phyloP scores from a whole-genome alignment of 2,113 vertebrate genomes.

The Hydrolagus affinis region DNA sequence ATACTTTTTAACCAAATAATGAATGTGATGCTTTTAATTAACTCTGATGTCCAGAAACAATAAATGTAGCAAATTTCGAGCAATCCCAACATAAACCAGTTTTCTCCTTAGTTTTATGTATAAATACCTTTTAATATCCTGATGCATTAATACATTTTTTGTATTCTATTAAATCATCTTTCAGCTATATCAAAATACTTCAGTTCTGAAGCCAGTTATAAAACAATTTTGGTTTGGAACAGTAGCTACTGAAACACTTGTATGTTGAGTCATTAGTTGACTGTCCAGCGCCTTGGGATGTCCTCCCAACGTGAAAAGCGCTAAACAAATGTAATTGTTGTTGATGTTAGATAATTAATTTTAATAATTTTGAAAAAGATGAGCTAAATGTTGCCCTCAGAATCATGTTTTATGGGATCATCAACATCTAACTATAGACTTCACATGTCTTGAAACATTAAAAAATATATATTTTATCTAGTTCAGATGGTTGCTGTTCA shows the following conservation, averaged over 20 bases:
- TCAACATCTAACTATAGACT: not conserved
- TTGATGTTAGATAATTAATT: no score
- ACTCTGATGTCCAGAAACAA: not conserved
- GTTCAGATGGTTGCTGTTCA: not conserved
- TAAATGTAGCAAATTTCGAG: not conserved
- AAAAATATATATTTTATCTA: not conserved
- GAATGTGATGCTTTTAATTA: not conserved
- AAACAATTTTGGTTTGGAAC: not conserved
- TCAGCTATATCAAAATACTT: not conserved
- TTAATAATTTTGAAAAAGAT: not conserved
- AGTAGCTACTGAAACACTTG: not conserved
- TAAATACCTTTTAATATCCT: not conserved
- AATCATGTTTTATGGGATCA: not conserved
- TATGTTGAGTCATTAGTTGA: not conserved
- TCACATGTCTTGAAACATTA: not conserved
- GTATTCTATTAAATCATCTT: not conserved
- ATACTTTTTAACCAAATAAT: not conserved
- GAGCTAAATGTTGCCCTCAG: not conserved
- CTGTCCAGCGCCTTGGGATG: no score
- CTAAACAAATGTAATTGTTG: no score
- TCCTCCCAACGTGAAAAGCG: no score
- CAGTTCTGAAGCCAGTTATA: not conserved
- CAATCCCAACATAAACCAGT: not conserved
- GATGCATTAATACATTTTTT: not conserved
- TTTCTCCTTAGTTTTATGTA: not conserved